phyloP scores from a whole-genome alignment of 1,140 invertebrate genomes.

The Parasteatoda tepidariorum region DNA sequence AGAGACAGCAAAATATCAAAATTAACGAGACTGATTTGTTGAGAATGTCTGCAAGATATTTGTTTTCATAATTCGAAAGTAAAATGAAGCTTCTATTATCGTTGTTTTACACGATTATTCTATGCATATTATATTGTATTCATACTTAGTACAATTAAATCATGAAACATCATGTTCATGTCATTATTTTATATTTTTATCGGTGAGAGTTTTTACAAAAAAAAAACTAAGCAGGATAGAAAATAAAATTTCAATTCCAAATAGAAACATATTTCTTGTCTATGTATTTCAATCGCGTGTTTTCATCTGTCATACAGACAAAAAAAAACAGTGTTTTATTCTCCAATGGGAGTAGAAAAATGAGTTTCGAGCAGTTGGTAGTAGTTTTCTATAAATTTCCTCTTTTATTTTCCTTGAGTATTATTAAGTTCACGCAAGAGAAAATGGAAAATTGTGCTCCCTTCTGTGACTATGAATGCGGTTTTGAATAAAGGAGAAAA shows the following conservation, averaged over 20 bases:
- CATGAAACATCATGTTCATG: too few relatives aligned
- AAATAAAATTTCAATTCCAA: background rate
- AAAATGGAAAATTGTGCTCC: slow-evolving; percentile 27
- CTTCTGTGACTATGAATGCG: background rate
- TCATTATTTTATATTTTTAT: too few relatives aligned
- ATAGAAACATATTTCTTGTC: background rate
- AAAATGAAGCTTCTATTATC: too few relatives aligned
- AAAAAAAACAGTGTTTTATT: background rate
- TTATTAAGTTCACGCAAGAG: slow-evolving; percentile 48
- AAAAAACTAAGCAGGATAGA: too few relatives aligned
- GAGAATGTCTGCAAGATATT: too few relatives aligned
- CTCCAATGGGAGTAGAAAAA: background rate
- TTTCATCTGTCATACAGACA: background rate
- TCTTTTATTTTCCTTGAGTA: slow-evolving; percentile 16
- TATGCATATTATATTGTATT: too few relatives aligned
- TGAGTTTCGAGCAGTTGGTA: background rate
- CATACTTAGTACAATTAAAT: too few relatives aligned
- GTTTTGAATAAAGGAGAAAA: slow-evolving; percentile 22
- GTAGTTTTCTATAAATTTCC: slow-evolving; percentile 24
- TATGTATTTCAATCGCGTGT: background rate
- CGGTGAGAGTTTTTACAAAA: too few relatives aligned
- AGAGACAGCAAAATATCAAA: too few relatives aligned
- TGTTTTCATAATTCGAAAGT: too few relatives aligned
- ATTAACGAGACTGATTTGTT: too few relatives aligned
- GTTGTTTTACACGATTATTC: too few relatives aligned